phyloP scores from a whole-genome alignment of 2,888 invertebrate species.

The Drosophila histrio region DNA sequence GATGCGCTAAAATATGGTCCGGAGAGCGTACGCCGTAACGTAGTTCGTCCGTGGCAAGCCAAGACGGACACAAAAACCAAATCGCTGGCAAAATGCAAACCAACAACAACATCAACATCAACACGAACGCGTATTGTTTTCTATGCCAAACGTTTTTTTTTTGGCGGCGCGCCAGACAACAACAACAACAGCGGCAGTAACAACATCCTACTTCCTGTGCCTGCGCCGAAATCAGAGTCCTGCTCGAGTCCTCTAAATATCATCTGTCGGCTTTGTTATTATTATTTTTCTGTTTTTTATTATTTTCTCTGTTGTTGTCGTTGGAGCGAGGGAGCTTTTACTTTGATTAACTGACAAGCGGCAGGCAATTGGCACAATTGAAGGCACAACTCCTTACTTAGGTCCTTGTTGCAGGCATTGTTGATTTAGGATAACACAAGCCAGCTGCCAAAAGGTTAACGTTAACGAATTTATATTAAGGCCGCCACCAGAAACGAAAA shows the following conservation, averaged over 20 bases:
- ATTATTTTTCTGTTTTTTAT: conserved; percentile 39
- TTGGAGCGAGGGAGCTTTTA: conserved; percentile 60
- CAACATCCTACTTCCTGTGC: conserved; percentile 9
- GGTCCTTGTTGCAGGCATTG: conserved; percentile 58
- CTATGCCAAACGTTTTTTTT: conserved; percentile 56
- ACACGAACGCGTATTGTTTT: conserved; percentile 43
- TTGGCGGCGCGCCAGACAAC: conserved; percentile 62
- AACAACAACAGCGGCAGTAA: conserved; percentile 16
- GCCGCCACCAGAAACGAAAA: conserved; percentile 9
- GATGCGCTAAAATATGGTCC: conserved; percentile 75
- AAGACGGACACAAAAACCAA: conserved; percentile 43
- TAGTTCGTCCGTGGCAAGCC: background rate
- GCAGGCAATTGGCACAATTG: conserved; percentile 77
- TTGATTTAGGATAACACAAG: conserved; percentile 75
- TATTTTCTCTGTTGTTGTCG: conserved; percentile 28
- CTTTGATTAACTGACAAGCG: conserved; percentile 79
- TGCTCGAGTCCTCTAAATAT: conserved; percentile 54
- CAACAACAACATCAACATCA: conserved; percentile 15
- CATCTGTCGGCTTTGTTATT: conserved; percentile 65
- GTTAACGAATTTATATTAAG: conserved; percentile 70
- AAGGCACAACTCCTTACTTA: conserved; percentile 41
- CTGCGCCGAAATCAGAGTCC: conserved; percentile 19
- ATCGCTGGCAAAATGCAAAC: conserved; percentile 62
- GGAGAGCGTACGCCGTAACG: conserved; percentile 3
- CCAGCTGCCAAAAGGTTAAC: conserved; percentile 73